A percentile compares a stretch with the other conserved stretches of the same genome.
Evolutionary conservation across 2,888 invertebrate species (phyloP).

Genomic region (Scrobipalpa costella): DNA sequence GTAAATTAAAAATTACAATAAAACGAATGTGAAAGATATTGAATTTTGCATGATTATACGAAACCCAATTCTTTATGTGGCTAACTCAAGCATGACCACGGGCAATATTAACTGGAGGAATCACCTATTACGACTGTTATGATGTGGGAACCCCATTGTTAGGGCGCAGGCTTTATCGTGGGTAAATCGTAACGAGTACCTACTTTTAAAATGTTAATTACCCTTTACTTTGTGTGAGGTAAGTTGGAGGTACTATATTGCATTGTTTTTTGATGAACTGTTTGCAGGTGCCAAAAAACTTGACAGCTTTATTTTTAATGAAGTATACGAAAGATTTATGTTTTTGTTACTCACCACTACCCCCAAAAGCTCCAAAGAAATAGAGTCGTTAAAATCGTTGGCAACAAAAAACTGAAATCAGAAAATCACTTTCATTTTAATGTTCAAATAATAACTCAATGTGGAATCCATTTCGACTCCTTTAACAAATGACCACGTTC

Average conservation of each 20-base stretch:
- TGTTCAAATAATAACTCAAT: constrained; percentile 63
- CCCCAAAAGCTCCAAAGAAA: constrained; percentile 25
- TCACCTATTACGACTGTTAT: constrained; percentile 64
- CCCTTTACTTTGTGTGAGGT: constrained; percentile 41
- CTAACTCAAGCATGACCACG: constrained; percentile 29
- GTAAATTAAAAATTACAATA: background rate
- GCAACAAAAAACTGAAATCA: constrained; percentile 30
- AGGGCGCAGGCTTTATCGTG: constrained; percentile 50
- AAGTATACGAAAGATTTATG: background rate
- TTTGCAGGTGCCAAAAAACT: background rate
- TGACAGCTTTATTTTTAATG: background rate
- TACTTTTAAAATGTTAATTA: constrained; percentile 62
- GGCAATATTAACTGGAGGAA: constrained; percentile 42
- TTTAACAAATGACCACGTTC: constrained; percentile 52
- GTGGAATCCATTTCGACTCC: constrained; percentile 44
- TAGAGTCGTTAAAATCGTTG: constrained; percentile 29
- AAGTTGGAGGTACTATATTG: background rate
- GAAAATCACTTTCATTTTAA: constrained; percentile 48
- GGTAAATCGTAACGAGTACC: constrained; percentile 52
- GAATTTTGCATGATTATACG: constrained; percentile 13
- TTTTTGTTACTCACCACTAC: background rate
- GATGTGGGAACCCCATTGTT: constrained; percentile 70
- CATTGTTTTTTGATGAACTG: background rate
- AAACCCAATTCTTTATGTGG: constrained; percentile 32
- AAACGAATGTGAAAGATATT: background rate